Evolutionary conservation across 1,140 invertebrate genomes (phyloP), one percentile per base, ranked within the genome.

Genomic region (Watersipora subatra): DNA sequence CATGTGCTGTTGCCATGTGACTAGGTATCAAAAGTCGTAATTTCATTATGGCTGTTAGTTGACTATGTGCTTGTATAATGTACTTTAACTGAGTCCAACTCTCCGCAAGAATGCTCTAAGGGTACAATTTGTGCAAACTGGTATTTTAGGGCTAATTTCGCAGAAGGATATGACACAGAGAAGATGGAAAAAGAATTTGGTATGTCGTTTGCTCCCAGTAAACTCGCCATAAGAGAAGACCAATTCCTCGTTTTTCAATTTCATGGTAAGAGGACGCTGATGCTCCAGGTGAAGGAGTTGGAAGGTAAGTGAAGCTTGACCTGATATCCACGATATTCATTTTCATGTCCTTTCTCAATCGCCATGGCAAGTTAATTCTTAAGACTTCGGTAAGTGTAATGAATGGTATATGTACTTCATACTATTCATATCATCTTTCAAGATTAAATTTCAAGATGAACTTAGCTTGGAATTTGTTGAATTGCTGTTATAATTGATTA

Each of bases 131-230:
- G n/a, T n/a, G n/a, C n/a, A n/a, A n/a, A n/a, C n/a, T n/a, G n/a
- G n/a, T n/a, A n/a, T n/a, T n/a, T n/a, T n/a, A n/a, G n/a, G n/a
- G n/a, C n/a, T n/a, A 89, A 90, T n/a, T n/a, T n/a, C 7, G n/a
- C 34, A 46, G 34, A 46, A n/a, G 89, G 90, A 0, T 94, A 94
- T 76, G 91, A 99, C 80, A 90, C 92, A 1, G 94, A 99, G 79
- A 85, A 88, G 72, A 97, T 99, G 94, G 91, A 93, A 2, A 86
- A 86, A 65, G 92, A 97, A 76, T 98, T 98, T 78, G 81, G 90
- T 0, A 84, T 88, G 73, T 87, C 91, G 73, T 98, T 97, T 82
- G 84, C 89, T 27, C 34, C 34, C 7, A 12, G 7, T 46, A 87
- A 89, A 30, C 89, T 93, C 80, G 88, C 92, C 2, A 92, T 98